Percentiles rank a stretch among this genome's conserved stretches.
These are phyloP conservation scores for human DNA, from an alignment of 2,113 vertebrate genomes.

Conservation along the genomic window DNA sequence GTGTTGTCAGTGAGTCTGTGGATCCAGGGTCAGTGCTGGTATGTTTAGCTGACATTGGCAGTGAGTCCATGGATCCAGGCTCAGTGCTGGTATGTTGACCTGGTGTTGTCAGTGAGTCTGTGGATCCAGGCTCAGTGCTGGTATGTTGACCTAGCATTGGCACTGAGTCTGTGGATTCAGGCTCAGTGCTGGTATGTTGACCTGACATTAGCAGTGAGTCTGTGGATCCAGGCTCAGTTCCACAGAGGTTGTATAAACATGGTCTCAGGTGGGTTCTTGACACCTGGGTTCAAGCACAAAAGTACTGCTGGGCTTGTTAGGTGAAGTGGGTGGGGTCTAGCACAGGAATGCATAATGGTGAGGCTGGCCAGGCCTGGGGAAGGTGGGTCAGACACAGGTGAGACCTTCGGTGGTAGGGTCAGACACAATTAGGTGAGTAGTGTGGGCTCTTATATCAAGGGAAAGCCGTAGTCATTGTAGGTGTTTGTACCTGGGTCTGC, in stretches of 20 bases:
- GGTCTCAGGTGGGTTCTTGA: neutral
- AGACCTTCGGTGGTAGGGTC: neutral
- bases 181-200: neutral
- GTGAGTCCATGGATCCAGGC: neutral
- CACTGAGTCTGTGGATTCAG: neutral
- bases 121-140: neutral
- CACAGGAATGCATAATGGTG: neutral
- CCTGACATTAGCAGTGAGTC: neutral
- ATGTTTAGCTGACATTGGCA: neutral
- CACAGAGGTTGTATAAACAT: neutral
- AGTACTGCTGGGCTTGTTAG: neutral
- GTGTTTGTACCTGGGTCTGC: neutral
- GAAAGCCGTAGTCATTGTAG: neutral
- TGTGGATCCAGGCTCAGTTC: neutral
- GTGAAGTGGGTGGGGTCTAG: neutral
- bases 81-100: neutral
- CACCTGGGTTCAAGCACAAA: neutral
- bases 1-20: neutral
- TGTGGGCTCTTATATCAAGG: neutral
- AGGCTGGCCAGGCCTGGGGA: neutral
- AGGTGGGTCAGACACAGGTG: neutral
- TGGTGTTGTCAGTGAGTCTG: too few species aligned
- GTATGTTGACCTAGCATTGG: neutral
- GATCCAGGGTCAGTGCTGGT: neutral
- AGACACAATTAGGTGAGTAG: neutral